Percentiles rank a stretch among this genome's conserved stretches.
These are phyloP conservation scores for Asbolus verrucosus DNA, from an alignment of 1,140 invertebrate genomes.

Conservation along the genomic window DNA sequence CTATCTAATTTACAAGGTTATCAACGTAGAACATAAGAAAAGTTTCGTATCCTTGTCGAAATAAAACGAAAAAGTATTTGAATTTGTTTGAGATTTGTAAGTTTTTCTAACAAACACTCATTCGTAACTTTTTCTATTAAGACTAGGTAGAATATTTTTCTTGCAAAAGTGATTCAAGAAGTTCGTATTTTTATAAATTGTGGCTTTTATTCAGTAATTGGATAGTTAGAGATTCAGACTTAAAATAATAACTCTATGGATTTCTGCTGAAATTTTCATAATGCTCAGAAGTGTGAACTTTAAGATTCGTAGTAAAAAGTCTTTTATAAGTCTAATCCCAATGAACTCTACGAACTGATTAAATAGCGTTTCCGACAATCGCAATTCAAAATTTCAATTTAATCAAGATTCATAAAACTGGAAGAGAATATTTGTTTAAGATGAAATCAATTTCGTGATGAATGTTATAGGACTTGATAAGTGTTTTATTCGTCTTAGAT, in stretches of 20 bases:
- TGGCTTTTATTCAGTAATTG: neutral
- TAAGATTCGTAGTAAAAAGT: neutral
- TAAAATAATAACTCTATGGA: neutral
- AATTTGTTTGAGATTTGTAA: neutral
- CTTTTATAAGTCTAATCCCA: slow-evolving; percentile 1
- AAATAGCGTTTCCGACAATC: slow-evolving; percentile 17
- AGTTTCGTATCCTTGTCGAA: neutral
- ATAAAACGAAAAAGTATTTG: neutral
- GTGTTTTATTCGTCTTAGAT: too few species aligned
- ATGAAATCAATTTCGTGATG: neutral
- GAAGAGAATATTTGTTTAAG: too few species aligned
- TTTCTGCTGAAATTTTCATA: slow-evolving; percentile 5
- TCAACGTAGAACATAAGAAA: neutral
- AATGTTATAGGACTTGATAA: too few species aligned
- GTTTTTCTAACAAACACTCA: slow-evolving; percentile 4
- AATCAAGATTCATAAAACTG: neutral
- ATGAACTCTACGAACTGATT: slow-evolving; percentile 13
- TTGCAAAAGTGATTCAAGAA: slow-evolving; percentile 1
- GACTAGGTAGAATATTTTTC: slow-evolving; percentile 2
- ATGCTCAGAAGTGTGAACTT: neutral
- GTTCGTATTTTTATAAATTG: neutral
- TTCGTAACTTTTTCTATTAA: slow-evolving; percentile 14
- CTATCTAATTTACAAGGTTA: neutral
- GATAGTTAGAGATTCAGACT: neutral
- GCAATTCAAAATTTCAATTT: neutral